Evolutionary conservation across 2,113 vertebrate genomes (phyloP).

Genomic region (Mormyrus iriodes): DNA sequence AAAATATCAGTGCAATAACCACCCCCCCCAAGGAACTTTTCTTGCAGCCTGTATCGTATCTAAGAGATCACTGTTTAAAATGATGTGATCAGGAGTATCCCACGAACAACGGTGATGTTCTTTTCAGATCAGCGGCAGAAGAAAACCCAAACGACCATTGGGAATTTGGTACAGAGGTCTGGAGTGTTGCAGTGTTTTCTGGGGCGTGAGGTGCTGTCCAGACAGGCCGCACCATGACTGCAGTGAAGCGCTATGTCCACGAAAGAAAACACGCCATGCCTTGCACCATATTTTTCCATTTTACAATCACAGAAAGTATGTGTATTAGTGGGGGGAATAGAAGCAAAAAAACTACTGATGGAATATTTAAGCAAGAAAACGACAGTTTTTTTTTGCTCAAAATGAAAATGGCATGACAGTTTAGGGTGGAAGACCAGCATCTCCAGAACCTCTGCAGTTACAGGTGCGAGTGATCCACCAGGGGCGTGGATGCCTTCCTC

Average conservation of each 20-base stretch:
- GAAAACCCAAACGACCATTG: slow-evolving; percentile 67
- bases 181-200: slow-evolving; percentile 56
- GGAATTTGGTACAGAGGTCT: slow-evolving; percentile 54
- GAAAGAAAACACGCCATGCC: not conserved
- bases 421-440: not conserved
- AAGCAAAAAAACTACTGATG: not conserved
- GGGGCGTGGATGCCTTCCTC: not conserved
- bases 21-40: slow-evolving; percentile 48
- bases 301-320: not conserved
- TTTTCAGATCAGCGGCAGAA: slow-evolving; percentile 73
- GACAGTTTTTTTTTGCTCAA: not conserved
- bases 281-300: not conserved
- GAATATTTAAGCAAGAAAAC: not conserved
- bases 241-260: not conserved
- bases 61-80: slow-evolving; percentile 66
- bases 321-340: not conserved
- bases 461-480: no score
- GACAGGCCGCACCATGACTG: slow-evolving; percentile 48
- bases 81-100: slow-evolving; percentile 62
- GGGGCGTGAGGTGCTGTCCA: slow-evolving; percentile 47
- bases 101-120: slow-evolving; percentile 66
- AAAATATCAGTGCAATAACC: slow-evolving; percentile 52
- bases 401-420: not conserved
- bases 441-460: not conserved
- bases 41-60: slow-evolving; percentile 69